Evolutionary conservation across 2,797 vertebrate species (phyloP).

Genomic region (Chaunax sp.): DNA sequence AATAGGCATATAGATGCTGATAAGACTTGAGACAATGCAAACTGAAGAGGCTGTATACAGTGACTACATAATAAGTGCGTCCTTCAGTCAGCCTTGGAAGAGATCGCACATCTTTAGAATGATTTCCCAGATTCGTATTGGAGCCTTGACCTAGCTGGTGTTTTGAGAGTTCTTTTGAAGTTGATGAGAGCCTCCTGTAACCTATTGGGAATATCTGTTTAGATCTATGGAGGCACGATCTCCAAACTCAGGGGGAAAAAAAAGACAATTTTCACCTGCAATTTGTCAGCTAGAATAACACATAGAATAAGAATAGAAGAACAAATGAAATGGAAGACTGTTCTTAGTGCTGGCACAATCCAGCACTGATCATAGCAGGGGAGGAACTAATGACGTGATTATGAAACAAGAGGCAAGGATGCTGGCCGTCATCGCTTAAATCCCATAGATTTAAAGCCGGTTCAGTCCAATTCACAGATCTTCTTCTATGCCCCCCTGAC

Average conservation of each 20-base stretch:
- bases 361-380: conserved; percentile 27
- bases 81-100: conserved; percentile 45
- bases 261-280: conserved; percentile 8
- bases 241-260: conserved; percentile 3
- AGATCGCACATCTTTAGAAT: conserved; percentile 29
- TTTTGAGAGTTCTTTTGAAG: conserved; percentile 42
- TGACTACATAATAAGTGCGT: conserved; percentile 40
- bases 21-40: conserved; percentile 30
- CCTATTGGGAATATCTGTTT: conserved; percentile 26
- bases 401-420: conserved; percentile 39
- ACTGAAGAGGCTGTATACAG: conserved; percentile 19
- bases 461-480: conserved; percentile 36
- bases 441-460: conserved; percentile 37
- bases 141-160: conserved; percentile 43
- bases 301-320: neutral
- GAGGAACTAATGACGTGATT: conserved; percentile 48
- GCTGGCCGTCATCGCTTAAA: conserved; percentile 16
- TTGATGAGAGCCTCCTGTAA: conserved; percentile 30
- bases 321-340: neutral
- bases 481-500: conserved; percentile 35
- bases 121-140: conserved; percentile 27
- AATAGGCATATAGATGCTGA: conserved; percentile 22
- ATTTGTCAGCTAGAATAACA: conserved; percentile 20
- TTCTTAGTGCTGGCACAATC: neutral
- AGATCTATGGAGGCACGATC: conserved; percentile 22